phyloP scores from a whole-genome alignment of 1,140 invertebrate genomes.

The Hylaeus anthracinus region DNA sequence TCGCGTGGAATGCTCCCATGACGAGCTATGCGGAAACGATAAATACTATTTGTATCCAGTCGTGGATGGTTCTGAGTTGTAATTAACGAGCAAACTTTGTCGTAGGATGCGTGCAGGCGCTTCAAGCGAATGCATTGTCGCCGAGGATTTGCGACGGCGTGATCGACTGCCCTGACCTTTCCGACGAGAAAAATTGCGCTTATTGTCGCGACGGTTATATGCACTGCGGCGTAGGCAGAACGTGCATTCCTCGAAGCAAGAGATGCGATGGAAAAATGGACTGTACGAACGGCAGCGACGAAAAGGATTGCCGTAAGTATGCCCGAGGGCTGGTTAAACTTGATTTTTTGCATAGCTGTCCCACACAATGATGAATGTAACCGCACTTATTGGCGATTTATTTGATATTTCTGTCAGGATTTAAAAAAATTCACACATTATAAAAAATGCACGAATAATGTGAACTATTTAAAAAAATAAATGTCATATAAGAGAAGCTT shows the following conservation, averaged over 20 bases:
- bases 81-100: background rate
- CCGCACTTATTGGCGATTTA: too few species aligned
- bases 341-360: background rate
- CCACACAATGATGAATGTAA: too few species aligned
- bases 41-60: background rate
- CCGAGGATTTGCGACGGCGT: slow-evolving; percentile 92
- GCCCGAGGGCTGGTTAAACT: too few species aligned
- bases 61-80: too few species aligned
- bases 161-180: slow-evolving; percentile 91
- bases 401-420: too few species aligned
- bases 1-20: too few species aligned
- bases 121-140: slow-evolving; percentile 87
- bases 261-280: slow-evolving; percentile 91
- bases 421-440: too few species aligned
- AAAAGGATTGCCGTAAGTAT: slow-evolving; percentile 90
- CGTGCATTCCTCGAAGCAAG: slow-evolving; percentile 86
- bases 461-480: too few species aligned
- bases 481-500: too few species aligned
- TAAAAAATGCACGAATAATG: too few species aligned
- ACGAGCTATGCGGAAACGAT: background rate
- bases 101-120: slow-evolving; percentile 86
- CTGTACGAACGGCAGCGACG: slow-evolving; percentile 93
- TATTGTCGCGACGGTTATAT: slow-evolving; percentile 87
- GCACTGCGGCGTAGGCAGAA: slow-evolving; percentile 89
- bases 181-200: slow-evolving; percentile 89